Percentiles rank a stretch among this genome's conserved stretches.
Conservation (phyloP, 2,888 invertebrate species). For the Brachynemurus nebulosus region DNA sequence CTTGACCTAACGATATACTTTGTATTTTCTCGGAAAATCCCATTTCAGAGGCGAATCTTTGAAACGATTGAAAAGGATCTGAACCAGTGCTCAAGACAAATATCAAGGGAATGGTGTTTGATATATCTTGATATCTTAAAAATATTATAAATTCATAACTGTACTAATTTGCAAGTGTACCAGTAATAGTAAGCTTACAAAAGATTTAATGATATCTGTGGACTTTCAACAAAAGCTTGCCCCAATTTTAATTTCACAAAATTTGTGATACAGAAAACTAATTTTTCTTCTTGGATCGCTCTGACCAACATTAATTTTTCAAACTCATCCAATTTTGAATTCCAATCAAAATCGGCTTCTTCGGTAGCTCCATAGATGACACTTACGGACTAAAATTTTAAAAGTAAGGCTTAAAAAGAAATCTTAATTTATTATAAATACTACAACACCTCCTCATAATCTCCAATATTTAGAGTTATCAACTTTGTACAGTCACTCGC, state of each 20-base stretch:
- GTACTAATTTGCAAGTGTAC: not conserved
- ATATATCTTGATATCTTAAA: constrained; percentile 55
- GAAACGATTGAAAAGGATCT: constrained; percentile 73
- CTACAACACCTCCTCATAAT: constrained; percentile 47
- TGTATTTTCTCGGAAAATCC: constrained; percentile 52
- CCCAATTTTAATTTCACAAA: constrained; percentile 69
- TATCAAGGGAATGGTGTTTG: constrained; percentile 59
- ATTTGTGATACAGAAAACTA: constrained; percentile 67
- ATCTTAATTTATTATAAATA: no score
- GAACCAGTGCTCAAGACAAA: constrained; percentile 82
- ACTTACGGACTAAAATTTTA: not conserved
- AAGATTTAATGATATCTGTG: constrained; percentile 52
- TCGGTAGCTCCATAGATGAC: not conserved
- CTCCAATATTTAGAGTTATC: constrained; percentile 44
- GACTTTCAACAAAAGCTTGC: constrained; percentile 66
- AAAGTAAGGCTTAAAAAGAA: constrained; percentile 12
- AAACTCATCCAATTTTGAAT: constrained; percentile 47
- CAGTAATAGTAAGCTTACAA: constrained; percentile 32
- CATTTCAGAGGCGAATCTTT: constrained; percentile 65
- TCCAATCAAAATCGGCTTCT: constrained; percentile 38
- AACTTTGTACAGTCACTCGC: constrained; percentile 36
- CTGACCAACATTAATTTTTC: constrained; percentile 72
- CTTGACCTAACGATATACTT: constrained; percentile 81
- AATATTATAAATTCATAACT: constrained; percentile 5
- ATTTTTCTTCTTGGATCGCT: constrained; percentile 62